A percentile compares a stretch with the other conserved stretches of the same genome.
Evolutionary conservation across 2,113 vertebrate genomes (phyloP).

Genomic region (Campylorhamphus procurvoides): DNA sequence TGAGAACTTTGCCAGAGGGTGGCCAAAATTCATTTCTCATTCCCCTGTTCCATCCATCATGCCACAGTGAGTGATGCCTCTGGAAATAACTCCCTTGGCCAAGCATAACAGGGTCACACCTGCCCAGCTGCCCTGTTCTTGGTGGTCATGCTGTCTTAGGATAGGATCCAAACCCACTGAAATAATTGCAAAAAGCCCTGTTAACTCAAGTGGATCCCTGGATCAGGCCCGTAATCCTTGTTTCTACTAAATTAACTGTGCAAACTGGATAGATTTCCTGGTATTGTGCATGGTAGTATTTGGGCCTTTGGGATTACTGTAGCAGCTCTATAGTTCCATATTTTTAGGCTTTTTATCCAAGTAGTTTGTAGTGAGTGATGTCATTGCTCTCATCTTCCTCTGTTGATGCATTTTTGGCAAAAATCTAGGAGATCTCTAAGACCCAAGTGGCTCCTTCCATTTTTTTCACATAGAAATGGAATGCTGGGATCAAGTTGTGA

Average conservation of each 20-base stretch:
- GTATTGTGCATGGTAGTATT: background rate
- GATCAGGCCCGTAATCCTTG: background rate
- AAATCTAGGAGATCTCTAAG: background rate
- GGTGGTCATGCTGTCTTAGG: slow-evolving; percentile 31
- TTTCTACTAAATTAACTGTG: background rate
- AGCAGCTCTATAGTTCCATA: background rate
- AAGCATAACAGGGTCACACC: slow-evolving; percentile 33
- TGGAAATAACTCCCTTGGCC: slow-evolving; percentile 7
- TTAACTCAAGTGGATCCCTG: background rate
- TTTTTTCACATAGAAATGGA: background rate
- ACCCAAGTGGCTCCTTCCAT: background rate
- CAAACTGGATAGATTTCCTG: background rate
- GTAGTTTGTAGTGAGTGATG: background rate
- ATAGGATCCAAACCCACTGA: slow-evolving; percentile 12
- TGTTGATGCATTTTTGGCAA: background rate
- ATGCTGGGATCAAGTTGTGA: background rate
- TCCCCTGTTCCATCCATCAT: background rate
- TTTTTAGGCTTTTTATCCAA: background rate
- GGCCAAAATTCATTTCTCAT: background rate
- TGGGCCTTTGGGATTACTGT: background rate
- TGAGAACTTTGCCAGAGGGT: background rate
- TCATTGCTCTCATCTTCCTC: background rate
- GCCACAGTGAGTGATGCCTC: background rate
- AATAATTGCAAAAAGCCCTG: background rate
- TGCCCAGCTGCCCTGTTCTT: background rate